A percentile compares a stretch with the other conserved stretches of the same genome.
These are phyloP conservation scores for Dicrostonyx torquatus DNA, from an alignment of 2,797 vertebrate species.

Conservation along the genomic window DNA sequence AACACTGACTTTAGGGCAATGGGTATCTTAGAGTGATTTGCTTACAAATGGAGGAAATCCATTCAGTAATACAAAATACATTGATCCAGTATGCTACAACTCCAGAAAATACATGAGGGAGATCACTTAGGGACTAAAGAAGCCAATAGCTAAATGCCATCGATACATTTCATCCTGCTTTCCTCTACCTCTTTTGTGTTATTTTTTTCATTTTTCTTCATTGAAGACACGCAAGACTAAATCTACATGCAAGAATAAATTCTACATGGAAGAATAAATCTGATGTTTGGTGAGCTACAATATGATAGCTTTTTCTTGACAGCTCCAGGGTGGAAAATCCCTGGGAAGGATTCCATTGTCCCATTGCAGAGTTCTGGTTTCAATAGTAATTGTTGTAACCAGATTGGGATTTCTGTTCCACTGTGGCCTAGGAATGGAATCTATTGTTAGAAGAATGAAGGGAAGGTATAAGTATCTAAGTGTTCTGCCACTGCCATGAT, in stretches of 20 bases:
- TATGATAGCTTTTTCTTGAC: constrained; percentile 7
- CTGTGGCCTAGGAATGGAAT: not conserved
- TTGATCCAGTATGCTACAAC: not conserved
- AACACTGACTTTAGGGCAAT: constrained; percentile 1
- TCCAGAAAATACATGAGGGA: not conserved
- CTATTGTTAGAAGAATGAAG: not conserved
- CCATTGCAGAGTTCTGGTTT: not conserved
- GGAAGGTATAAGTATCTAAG: not conserved
- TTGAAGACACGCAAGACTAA: constrained; percentile 3
- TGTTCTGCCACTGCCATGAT: no score
- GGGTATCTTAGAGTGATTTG: not conserved
- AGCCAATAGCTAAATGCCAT: not conserved
- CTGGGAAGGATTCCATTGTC: constrained; percentile 1
- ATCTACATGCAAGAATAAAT: constrained; percentile 38
- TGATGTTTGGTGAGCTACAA: not conserved
- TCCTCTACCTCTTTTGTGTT: not conserved
- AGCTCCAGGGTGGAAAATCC: constrained; percentile 58
- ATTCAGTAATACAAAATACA: not conserved
- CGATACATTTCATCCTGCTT: not conserved
- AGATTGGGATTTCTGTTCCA: not conserved
- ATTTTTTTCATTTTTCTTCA: constrained; percentile 29
- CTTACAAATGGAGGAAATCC: not conserved
- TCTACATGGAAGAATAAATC: constrained; percentile 3
- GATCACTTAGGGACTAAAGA: not conserved
- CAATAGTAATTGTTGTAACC: not conserved